These are phyloP conservation scores for Spicauda simplicius DNA, from an alignment of 2,888 invertebrate genomes.

Conservation along the genomic window DNA sequence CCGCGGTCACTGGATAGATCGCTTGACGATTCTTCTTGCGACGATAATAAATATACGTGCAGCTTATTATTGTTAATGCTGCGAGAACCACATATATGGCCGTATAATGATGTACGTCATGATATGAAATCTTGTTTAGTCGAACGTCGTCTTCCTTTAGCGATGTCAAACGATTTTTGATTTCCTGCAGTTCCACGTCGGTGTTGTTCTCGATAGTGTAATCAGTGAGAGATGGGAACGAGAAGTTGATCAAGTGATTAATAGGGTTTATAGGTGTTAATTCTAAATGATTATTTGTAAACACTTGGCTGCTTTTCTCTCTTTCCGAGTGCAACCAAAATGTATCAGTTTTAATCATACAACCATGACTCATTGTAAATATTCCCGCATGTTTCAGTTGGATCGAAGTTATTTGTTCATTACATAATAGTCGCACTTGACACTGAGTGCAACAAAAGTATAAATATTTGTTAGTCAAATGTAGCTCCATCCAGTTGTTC, in stretches of 20 bases:
- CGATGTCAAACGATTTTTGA: slow-evolving; percentile 4
- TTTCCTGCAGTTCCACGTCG: neutral
- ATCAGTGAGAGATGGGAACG: slow-evolving; percentile 5
- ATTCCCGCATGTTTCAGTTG: slow-evolving; percentile 9
- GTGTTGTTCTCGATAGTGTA: slow-evolving; percentile 8
- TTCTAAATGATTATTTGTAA: neutral
- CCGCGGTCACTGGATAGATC: slow-evolving; percentile 8
- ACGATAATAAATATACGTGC: slow-evolving; percentile 7
- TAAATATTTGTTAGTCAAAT: slow-evolving; percentile 17
- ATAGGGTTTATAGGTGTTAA: slow-evolving; percentile 1
- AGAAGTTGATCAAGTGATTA: slow-evolving; percentile 11
- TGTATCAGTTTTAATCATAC: too few relatives aligned
- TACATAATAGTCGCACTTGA: too few relatives aligned
- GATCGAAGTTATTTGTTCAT: slow-evolving; percentile 4
- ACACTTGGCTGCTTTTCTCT: slow-evolving; percentile 4
- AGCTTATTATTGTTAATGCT: slow-evolving; percentile 4
- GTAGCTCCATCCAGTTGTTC: slow-evolving; percentile 11
- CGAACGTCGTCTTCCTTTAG: neutral
- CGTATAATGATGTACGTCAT: too few relatives aligned
- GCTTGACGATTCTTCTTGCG: slow-evolving; percentile 1
- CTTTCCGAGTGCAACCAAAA: too few relatives aligned
- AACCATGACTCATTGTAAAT: too few relatives aligned
- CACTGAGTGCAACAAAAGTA: slow-evolving; percentile 14
- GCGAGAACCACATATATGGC: slow-evolving; percentile 1
- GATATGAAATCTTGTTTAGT: neutral